These are phyloP conservation scores for Anguilla obscura DNA, from an alignment of 2,797 vertebrate genomes.

Conservation along the genomic window DNA sequence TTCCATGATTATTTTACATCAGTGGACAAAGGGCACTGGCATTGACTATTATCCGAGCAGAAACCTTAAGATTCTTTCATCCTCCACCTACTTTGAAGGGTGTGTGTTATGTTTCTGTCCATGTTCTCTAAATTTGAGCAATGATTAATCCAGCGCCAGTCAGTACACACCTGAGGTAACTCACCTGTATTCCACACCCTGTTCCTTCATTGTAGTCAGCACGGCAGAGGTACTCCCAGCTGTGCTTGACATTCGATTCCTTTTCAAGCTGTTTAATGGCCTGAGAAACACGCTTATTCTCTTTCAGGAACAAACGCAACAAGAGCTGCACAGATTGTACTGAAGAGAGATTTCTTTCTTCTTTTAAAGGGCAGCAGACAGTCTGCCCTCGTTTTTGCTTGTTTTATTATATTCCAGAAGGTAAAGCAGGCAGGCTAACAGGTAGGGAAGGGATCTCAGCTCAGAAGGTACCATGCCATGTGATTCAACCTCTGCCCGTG, in stretches of 20 bases:
- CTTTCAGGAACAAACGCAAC: conserved; percentile 11
- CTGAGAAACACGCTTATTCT: neutral
- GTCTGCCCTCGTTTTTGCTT: neutral
- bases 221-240: conserved; percentile 42
- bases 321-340: conserved; percentile 28
- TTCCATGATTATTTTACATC: conserved; percentile 62
- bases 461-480: no score
- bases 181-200: conserved; percentile 40
- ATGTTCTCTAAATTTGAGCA: conserved; percentile 7
- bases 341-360: neutral
- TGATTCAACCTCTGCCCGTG: neutral
- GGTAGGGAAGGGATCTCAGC: neutral
- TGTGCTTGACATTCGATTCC: conserved; percentile 29
- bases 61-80: conserved; percentile 48
- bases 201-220: conserved; percentile 45
- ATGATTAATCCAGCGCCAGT: conserved; percentile 30
- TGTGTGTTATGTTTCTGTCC: neutral
- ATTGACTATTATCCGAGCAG: conserved; percentile 44
- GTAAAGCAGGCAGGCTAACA: neutral
- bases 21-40: conserved; percentile 45
- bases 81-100: conserved; percentile 44
- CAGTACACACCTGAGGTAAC: conserved; percentile 40
- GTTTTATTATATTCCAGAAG: no score
- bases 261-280: conserved; percentile 41
- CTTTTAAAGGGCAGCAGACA: neutral